Percentiles rank a stretch among this genome's conserved stretches.
Evolutionary conservation across 2,797 vertebrate genomes (phyloP).

Genomic region (Adelosebastes latens): DNA sequence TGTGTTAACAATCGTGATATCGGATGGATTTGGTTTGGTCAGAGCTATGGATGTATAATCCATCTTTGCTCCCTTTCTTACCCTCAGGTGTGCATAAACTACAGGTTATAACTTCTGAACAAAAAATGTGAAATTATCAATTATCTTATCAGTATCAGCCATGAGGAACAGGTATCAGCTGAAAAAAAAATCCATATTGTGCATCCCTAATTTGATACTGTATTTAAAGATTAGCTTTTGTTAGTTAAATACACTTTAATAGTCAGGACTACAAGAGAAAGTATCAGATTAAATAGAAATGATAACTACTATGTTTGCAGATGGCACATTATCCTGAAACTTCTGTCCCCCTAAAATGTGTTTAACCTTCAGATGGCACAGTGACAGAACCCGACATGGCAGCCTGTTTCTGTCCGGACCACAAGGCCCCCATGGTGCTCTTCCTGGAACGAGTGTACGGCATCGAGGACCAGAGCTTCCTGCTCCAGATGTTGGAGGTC

Average conservation of each 20-base stretch:
- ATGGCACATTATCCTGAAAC: neutral
- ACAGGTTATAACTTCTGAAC: too few relatives aligned
- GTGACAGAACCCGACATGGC: slow-evolving; percentile 95
- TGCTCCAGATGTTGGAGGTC: slow-evolving; percentile 94
- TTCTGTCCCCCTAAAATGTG: neutral
- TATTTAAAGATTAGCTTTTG: neutral
- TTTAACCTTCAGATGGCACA: slow-evolving; percentile 87
- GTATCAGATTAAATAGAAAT: neutral
- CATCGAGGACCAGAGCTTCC: slow-evolving; percentile 94
- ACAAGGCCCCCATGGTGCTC: slow-evolving; percentile 98
- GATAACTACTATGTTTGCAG: neutral
- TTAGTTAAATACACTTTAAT: neutral
- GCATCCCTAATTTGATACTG: too few relatives aligned
- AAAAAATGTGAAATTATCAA: too few relatives aligned
- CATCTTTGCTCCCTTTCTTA: fast-evolving
- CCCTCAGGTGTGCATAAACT: too few relatives aligned
- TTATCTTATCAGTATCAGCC: too few relatives aligned
- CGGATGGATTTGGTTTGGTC: too few relatives aligned
- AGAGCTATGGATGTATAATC: too few relatives aligned
- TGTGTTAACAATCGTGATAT: fast-evolving
- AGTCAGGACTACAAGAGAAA: neutral
- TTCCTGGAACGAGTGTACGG: slow-evolving; percentile 98
- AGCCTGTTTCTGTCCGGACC: slow-evolving; percentile 96
- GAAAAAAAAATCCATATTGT: too few relatives aligned
- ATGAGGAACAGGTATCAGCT: too few relatives aligned